A percentile compares a stretch with the other conserved stretches of the same genome.
These are phyloP conservation scores for Dissostichus mawsoni DNA, from an alignment of 2,113 vertebrate genomes.

Conservation along the genomic window DNA sequence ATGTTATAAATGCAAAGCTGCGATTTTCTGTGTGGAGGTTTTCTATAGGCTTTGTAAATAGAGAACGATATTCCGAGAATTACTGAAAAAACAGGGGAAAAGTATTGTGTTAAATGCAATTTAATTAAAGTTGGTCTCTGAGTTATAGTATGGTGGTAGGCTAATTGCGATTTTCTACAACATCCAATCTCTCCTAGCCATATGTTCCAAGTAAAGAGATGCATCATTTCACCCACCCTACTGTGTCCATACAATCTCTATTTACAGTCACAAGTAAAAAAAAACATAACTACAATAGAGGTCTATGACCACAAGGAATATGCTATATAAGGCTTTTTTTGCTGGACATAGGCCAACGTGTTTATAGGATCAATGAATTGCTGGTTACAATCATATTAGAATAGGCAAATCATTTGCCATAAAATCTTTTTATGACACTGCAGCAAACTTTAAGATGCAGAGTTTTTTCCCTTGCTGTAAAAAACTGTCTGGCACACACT, in stretches of 20 bases:
- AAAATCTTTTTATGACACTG: not conserved
- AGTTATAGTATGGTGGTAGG: not conserved
- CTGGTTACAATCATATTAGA: not conserved
- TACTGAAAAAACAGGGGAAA: not conserved
- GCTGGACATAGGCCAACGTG: not conserved
- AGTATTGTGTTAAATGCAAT: not conserved
- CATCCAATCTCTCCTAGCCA: too few relatives aligned
- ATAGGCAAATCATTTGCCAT: not conserved
- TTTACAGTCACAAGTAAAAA: too few relatives aligned
- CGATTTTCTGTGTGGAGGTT: not conserved
- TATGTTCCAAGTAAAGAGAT: too few relatives aligned
- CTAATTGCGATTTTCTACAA: too few relatives aligned
- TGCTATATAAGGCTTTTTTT: not conserved
- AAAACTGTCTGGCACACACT: constrained; percentile 9
- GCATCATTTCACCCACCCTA: too few relatives aligned
- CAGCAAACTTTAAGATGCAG: not conserved
- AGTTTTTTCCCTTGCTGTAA: not conserved
- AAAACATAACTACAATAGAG: too few relatives aligned
- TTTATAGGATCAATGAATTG: not conserved
- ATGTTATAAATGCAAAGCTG: not conserved
- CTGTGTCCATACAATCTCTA: too few relatives aligned
- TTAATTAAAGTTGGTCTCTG: not conserved
- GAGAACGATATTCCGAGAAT: not conserved
- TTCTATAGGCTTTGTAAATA: not conserved
- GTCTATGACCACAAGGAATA: too few relatives aligned